phyloP scores from a whole-genome alignment of 2,888 invertebrate species.

The Hydraecia micacea region DNA sequence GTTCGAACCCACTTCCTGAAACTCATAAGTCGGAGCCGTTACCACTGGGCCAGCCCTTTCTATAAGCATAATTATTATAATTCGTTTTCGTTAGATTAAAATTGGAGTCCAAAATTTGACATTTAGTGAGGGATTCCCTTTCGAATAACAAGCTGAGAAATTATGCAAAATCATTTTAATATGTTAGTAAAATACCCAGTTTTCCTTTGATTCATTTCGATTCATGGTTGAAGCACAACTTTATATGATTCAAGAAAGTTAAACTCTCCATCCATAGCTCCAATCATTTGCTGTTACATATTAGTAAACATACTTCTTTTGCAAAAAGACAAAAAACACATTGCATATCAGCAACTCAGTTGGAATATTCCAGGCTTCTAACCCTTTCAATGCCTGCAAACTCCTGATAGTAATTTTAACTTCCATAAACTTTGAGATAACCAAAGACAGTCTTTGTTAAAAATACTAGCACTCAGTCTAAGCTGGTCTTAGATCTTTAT shows the following conservation, averaged over 20 bases:
- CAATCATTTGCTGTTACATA: conserved; percentile 50
- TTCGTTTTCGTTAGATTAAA: not conserved
- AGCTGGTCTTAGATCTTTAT: not conserved
- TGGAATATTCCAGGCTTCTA: conserved; percentile 53
- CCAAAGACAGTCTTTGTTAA: not conserved
- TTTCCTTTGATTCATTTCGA: not conserved
- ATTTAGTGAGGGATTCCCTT: not conserved
- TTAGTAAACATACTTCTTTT: conserved; percentile 64
- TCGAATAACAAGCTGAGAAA: not conserved
- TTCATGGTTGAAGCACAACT: conserved; percentile 6
- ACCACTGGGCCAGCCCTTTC: not conserved
- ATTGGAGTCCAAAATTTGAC: not conserved
- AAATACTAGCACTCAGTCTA: not conserved
- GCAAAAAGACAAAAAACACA: conserved; percentile 65
- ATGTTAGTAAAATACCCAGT: not conserved
- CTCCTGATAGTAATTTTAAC: not conserved
- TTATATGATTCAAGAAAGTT: conserved; percentile 36
- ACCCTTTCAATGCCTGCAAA: conserved; percentile 60
- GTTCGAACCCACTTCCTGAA: not conserved
- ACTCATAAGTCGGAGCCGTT: not conserved
- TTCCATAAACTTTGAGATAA: not conserved
- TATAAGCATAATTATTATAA: not conserved
- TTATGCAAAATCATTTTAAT: conserved; percentile 6
- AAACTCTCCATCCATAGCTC: conserved; percentile 42
- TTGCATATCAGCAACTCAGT: conserved; percentile 60